phyloP scores from a whole-genome alignment of 2,888 invertebrate species.

The Cetonia aurata region DNA sequence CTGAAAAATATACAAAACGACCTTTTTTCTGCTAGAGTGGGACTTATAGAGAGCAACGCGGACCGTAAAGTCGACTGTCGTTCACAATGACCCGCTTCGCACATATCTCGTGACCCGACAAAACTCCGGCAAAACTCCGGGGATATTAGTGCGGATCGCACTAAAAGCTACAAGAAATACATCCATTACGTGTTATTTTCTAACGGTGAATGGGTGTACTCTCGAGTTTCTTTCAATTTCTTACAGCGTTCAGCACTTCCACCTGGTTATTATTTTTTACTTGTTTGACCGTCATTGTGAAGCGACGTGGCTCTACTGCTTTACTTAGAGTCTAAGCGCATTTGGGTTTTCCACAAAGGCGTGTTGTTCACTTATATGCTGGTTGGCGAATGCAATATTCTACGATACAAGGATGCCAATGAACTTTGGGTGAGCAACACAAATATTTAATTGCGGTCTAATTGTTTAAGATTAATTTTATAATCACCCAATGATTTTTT shows the following conservation, averaged over 20 bases:
- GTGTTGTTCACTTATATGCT: conserved; percentile 37
- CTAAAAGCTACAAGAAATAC: conserved; percentile 54
- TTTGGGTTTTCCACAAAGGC: conserved; percentile 26
- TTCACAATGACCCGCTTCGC: conserved; percentile 30
- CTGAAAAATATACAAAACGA: conserved; percentile 31
- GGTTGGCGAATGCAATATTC: conserved; percentile 27
- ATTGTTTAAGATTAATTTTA: too few species aligned
- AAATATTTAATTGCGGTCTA: background rate
- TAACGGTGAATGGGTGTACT: conserved; percentile 37
- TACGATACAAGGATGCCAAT: conserved; percentile 4
- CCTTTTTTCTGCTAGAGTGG: conserved; percentile 19
- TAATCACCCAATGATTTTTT: too few species aligned
- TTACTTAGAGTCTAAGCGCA: conserved; percentile 26
- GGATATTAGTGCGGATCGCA: conserved; percentile 53
- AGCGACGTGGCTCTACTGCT: background rate
- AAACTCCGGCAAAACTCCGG: conserved; percentile 48
- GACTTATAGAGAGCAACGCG: conserved; percentile 4
- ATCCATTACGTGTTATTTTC: conserved; percentile 52
- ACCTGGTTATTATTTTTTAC: conserved; percentile 32
- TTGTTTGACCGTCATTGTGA: conserved; percentile 41
- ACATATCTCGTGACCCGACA: conserved; percentile 40
- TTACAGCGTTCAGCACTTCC: conserved; percentile 33
- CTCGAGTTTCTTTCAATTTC: conserved; percentile 45
- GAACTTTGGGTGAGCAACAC: background rate
- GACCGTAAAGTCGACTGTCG: conserved; percentile 34